Base-by-base conservation (phyloP, 2,797 vertebrate genomes). In the Chanos chanos region DNA sequence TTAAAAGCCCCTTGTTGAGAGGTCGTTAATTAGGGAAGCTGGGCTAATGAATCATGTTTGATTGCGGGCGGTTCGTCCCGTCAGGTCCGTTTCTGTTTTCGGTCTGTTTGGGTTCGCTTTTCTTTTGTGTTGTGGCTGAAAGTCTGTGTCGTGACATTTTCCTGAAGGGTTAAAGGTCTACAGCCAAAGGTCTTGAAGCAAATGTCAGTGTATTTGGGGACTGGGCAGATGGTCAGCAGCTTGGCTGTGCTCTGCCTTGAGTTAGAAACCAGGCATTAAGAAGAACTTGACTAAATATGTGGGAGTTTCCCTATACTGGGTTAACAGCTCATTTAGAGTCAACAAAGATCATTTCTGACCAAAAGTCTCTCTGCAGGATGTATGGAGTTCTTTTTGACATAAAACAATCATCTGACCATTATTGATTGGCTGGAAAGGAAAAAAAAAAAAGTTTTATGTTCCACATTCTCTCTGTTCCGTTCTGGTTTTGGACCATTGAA, bases 191-290 rank as follows among this genome's bases (percentile, higher is more conserved):
- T 83, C 76, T 47, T 12, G 65, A 71, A 66, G 77, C 81, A 81
- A 84, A 82, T 78, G 83, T 86, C 82, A 82, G 50, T 28, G 16
- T 45, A 24, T 68, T 52, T 47, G 21, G 36, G 61, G 68, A 58
- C 53, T 25, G 51, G 61, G 76, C 86, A 89, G 86, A 86, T 89
- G 88, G 86, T 4, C 55, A 78, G 76, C 73, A 73, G 66, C 65
- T 61, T 73, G 73, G 66, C 65, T 61, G 27, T 39, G 73, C 31
- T 36, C 24, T 13, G 57, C 24, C 48, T 65, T 25, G 50, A 45
- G 40, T 60, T 50, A 47, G 47, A 6, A 44, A 64, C 48, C 15
- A 43, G 54, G 3, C 21, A 27, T n/a, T n/a, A n/a, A n/a, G n/a
- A n/a, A n/a, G n/a, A n/a, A n/a, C n/a, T n/a, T n/a, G n/a, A n/a